Evolutionary conservation across 2,888 invertebrate species (phyloP).

Genomic region (Trilocha varians): DNA sequence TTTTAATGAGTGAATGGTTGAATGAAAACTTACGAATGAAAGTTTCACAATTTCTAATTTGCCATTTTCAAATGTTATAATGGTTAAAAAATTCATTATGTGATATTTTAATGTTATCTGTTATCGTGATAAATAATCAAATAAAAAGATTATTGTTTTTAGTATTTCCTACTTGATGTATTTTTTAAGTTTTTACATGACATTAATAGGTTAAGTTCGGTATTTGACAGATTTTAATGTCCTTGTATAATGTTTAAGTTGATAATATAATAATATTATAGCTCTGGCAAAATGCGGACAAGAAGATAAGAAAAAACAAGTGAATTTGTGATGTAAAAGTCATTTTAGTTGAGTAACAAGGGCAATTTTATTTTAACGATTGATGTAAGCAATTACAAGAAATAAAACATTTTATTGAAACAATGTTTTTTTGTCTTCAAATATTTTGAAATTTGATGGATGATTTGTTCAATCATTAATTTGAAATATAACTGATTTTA

Average conservation of each 20-base stretch:
- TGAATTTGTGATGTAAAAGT: no score
- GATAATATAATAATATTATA: conserved; percentile 18
- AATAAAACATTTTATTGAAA: no score
- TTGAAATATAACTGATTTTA: no score
- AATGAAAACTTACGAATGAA: conserved; percentile 25
- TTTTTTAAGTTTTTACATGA: conserved; percentile 57
- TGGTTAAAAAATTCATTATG: conserved; percentile 63
- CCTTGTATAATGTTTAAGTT: conserved; percentile 42
- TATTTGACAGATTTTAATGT: conserved; percentile 38
- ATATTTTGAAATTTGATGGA: no score
- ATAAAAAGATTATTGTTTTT: conserved; percentile 44
- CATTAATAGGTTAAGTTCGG: conserved; percentile 33
- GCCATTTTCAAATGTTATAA: conserved; percentile 55
- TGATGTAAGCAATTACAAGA: no score
- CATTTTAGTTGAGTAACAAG: no score
- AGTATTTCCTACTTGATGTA: conserved; percentile 37
- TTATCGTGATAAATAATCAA: conserved; percentile 59
- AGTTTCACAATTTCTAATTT: conserved; percentile 32
- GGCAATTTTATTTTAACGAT: no score
- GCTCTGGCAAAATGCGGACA: background rate
- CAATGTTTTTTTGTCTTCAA: no score
- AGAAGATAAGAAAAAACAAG: background rate
- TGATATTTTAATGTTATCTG: conserved; percentile 72
- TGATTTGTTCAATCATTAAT: no score
- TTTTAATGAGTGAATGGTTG: conserved; percentile 17